These are phyloP conservation scores for Leucoraja ocellata DNA, from an alignment of 2,797 vertebrate species.

Conservation along the genomic window DNA sequence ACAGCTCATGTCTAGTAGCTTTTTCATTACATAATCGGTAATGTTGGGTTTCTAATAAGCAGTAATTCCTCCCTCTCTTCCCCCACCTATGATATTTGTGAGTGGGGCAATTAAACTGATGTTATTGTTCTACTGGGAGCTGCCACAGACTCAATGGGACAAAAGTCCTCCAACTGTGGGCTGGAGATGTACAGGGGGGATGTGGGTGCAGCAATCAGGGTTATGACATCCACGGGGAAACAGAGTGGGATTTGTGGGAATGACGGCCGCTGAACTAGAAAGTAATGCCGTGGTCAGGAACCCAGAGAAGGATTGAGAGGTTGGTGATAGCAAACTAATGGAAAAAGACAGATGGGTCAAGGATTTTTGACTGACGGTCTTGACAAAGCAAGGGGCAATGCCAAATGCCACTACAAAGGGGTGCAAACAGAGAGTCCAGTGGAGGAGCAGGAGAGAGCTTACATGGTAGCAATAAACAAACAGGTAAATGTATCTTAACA, in stretches of 20 bases:
- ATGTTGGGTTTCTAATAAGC: too few relatives aligned
- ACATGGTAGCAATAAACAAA: background rate
- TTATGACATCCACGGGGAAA: background rate
- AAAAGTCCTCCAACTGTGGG: too few relatives aligned
- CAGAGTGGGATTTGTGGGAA: background rate
- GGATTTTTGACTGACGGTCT: background rate
- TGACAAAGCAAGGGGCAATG: background rate
- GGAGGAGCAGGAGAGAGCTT: background rate
- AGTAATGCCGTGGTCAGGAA: background rate
- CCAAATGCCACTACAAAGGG: background rate
- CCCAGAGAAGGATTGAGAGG: background rate
- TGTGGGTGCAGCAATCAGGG: background rate
- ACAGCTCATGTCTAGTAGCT: too few relatives aligned
- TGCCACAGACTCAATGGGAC: too few relatives aligned
- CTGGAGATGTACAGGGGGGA: background rate
- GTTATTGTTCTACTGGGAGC: too few relatives aligned
- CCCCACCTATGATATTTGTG: too few relatives aligned
- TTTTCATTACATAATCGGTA: too few relatives aligned
- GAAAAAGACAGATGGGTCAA: background rate
- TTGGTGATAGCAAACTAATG: background rate
- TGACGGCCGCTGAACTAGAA: background rate
- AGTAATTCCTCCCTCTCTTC: too few relatives aligned
- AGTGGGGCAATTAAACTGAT: too few relatives aligned
- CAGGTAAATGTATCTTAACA: background rate
- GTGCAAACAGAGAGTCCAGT: background rate